Base-by-base conservation (phyloP, 2,888 invertebrate species). In the Hipparchia semele region DNA sequence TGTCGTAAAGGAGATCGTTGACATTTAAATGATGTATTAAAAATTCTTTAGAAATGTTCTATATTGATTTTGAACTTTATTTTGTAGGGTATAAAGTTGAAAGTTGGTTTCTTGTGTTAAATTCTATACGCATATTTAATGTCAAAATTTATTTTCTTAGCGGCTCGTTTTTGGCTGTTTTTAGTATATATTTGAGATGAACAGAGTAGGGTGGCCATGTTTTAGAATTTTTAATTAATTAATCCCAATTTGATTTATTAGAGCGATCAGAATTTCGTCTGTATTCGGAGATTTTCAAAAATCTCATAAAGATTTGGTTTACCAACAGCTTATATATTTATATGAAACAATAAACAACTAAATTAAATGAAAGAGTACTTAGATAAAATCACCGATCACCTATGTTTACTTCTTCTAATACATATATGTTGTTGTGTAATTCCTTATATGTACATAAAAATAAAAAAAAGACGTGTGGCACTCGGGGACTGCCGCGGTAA, bases 1-100 rank as follows among this genome's bases (percentile, higher is more conserved):
- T 61, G 68, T 69, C 72, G 68, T 72, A 65, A 72, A 64, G 39
- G 39, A 69, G 61, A 58, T 69, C 69, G 69, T 69, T 45, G 69
- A 61, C 39, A 61, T 58, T 69, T 61, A 61, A 61, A 69, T 61
- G 69, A 69, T 39, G 51, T 61, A 69, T 69, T 45, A 61, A 61
- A 60, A 60, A 51, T 6, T 13, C 13, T 49, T 8, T 0, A 33
- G 6, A 66, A 45, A 12, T 51, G 1, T 12, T 6, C 51, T 39
- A 10, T 39, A 8, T 0, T 3, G 23, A 68, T 51, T 68, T 58
- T 62, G 49, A 39, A 45, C 13, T 49, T 59, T 64, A 72, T 68
- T 58, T n/a, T 13, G 13, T 53, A 6, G 10, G 23, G 9, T 7
- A 0, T 10, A 65, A n/a, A 51, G 65, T 68, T 6, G 7, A 59